Conservation (phyloP, 2,113 vertebrate species). For the Camelus dromedarius region DNA sequence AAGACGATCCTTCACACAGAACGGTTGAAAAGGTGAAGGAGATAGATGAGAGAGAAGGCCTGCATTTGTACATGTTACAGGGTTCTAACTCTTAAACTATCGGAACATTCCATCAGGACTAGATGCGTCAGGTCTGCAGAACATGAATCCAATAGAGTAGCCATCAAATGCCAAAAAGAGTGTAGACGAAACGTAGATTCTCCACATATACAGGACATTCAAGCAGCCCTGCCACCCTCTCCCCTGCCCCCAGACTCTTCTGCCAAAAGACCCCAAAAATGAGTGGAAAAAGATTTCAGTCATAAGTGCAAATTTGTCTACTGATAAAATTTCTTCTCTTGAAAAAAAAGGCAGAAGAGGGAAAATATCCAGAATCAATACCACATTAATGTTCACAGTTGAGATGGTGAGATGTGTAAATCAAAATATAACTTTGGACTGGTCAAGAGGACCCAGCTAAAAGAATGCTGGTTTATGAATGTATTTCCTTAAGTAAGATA, state of each 20-base stretch:
- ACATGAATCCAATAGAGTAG: not conserved
- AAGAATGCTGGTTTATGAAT: not conserved
- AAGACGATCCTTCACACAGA: not conserved
- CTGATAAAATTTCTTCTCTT: not conserved
- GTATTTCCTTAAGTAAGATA: not conserved
- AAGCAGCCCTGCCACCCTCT: not conserved
- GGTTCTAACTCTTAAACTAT: not conserved
- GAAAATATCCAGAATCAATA: not conserved
- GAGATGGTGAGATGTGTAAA: not conserved
- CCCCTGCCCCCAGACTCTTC: not conserved
- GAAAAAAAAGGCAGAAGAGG: not conserved
- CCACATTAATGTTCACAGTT: not conserved
- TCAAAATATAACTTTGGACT: not conserved
- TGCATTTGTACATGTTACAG: accelerated
- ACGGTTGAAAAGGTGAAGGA: not conserved
- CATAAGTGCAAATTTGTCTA: not conserved
- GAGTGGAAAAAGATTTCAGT: not conserved
- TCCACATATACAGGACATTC: not conserved
- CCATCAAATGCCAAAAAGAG: not conserved
- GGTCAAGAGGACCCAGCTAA: not conserved
- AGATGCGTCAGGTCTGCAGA: not conserved
- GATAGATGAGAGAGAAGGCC: not conserved
- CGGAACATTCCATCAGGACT: not conserved
- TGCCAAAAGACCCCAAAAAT: not conserved
- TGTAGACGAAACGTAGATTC: not conserved